Evolutionary conservation across 2,797 vertebrate genomes (phyloP).

Genomic region (Chiroxiphia lanceolata): DNA sequence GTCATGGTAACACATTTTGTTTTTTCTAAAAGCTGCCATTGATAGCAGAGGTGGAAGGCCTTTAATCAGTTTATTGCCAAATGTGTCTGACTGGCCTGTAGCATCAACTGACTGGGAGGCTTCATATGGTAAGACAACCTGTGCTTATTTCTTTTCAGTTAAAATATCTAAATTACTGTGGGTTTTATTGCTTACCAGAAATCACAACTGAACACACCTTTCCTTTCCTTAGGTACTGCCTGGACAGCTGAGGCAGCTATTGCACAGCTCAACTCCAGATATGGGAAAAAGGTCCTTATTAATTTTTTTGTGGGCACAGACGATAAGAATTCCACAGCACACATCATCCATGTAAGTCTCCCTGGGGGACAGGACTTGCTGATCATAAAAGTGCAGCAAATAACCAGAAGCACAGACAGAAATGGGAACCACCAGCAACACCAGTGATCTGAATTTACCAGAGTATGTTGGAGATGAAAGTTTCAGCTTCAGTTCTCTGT

Average conservation of each 20-base stretch:
- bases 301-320: constrained; percentile 92
- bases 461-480: neutral
- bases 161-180: neutral
- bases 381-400: neutral
- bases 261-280: constrained; percentile 87
- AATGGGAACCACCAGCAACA: neutral
- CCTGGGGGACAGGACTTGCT: neutral
- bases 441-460: neutral
- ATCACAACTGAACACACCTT: neutral
- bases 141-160: neutral
- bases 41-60: constrained; percentile 86
- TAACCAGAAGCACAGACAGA: neutral
- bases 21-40: constrained; percentile 81
- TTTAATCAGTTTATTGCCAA: constrained; percentile 81
- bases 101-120: constrained; percentile 85
- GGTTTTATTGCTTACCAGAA: neutral
- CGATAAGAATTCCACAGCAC: constrained; percentile 87
- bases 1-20: neutral
- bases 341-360: constrained; percentile 93
- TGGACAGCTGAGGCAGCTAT: constrained; percentile 89
- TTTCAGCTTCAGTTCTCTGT: neutral
- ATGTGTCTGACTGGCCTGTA: constrained; percentile 90
- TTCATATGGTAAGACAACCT: constrained; percentile 77
- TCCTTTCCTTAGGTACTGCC: constrained; percentile 72
- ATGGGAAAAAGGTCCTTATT: constrained; percentile 89